Evolutionary conservation across 2,888 invertebrate genomes (phyloP), one percentile per base, ranked within the genome.

Genomic region (Scaptomyza cyrtandrae): DNA sequence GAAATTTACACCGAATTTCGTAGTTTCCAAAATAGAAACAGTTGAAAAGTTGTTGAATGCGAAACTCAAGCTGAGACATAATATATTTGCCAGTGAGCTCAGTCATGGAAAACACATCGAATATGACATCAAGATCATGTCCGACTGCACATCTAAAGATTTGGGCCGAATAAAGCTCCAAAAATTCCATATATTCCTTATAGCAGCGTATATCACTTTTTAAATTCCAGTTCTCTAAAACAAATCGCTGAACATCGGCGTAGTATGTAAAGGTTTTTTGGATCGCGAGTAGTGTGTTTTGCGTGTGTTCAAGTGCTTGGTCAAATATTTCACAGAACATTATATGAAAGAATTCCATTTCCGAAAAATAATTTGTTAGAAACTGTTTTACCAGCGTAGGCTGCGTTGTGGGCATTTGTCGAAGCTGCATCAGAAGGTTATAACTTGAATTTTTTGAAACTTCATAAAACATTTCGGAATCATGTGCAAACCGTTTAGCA

Each of bases 321-420:
- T 92, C 90, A 3, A 91, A 69, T 29, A 90, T 75, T 65, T 88
- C 90, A 0, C 85, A 83, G 45, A 91, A 81, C 71, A 86, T 75
- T 13, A 89, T 74, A 41, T 90, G 83, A 48, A 91, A 88, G 61
- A 89, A 90, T 56, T 91, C 91, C 90, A 91, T 91, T 85, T 92
- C 91, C 0, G 79, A 66, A 71, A 89, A 90, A 60, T 91, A 91
- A 48, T 89, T 87, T 1, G 88, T 89, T 35, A 91, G 52, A 4
- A 81, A 71, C 6, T 81, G 57, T 69, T 90, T 91, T 0, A 83
- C 80, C 4, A 56, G n/a, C 3, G 74, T 80, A 0, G 89, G 66
- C 33, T 86, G 82, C 0, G 77, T 61, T 13, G 90, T 72, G 1
- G 90, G 90, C 6, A 90, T 80, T 59, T 89, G 86, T 0, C 90